phyloP scores from a whole-genome alignment of 1,140 invertebrate genomes.

The Leptinotarsa texana region DNA sequence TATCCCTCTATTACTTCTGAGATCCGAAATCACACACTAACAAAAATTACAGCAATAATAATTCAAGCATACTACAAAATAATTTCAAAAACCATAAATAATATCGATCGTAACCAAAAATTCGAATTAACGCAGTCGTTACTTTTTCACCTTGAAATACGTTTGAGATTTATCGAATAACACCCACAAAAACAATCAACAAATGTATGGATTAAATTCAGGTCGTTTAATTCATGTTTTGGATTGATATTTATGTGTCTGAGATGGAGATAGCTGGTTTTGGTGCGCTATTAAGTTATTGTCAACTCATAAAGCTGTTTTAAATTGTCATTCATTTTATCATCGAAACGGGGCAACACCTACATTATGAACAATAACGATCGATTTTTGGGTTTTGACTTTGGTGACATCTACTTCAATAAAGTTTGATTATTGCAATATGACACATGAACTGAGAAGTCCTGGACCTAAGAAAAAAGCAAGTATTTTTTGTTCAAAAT shows the following conservation, averaged over 20 bases:
- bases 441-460: too few relatives aligned
- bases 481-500: too few relatives aligned
- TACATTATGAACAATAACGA: neutral
- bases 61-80: neutral
- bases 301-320: slow-evolving; percentile 2
- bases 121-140: neutral
- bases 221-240: slow-evolving; percentile 16
- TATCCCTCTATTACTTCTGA: neutral
- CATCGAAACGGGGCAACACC: neutral
- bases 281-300: neutral
- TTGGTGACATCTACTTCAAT: neutral
- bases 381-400: neutral
- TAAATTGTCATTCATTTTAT: neutral
- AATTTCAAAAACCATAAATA: neutral
- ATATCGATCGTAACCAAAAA: neutral
- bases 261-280: slow-evolving; percentile 13
- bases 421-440: neutral
- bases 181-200: slow-evolving; percentile 6
- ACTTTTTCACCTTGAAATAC: neutral
- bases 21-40: neutral
- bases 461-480: too few relatives aligned
- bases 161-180: slow-evolving; percentile 6
- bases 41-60: neutral
- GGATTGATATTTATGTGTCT: slow-evolving; percentile 9
- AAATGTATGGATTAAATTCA: slow-evolving; percentile 16